Percentiles rank a stretch among this genome's conserved stretches.
Conservation (phyloP, 1,140 invertebrate species). For the Caerostris extrusa region DNA sequence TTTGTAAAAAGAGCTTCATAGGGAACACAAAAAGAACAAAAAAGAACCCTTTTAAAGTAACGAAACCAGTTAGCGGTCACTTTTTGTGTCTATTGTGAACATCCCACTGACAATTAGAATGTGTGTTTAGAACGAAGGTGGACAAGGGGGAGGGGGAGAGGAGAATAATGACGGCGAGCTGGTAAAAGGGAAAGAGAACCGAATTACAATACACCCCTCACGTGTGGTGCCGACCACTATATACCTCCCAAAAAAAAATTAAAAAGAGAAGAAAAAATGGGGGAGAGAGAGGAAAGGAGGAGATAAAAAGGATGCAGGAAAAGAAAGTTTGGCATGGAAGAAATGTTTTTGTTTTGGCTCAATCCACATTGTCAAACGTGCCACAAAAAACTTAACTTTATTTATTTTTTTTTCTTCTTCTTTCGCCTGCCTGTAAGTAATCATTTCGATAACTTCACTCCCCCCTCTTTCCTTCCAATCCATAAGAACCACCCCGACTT, state of each 20-base stretch:
- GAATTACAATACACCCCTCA: background rate
- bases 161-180: too few species aligned
- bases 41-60: too few species aligned
- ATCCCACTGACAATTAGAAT: background rate
- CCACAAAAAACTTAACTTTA: slow-evolving; percentile 9
- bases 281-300: background rate
- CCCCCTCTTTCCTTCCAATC: background rate
- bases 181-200: background rate
- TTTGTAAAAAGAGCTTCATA: too few species aligned
- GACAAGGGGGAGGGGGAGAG: background rate
- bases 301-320: background rate
- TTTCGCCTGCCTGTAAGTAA: background rate
- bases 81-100: too few species aligned
- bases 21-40: too few species aligned
- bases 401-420: background rate
- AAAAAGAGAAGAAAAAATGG: background rate
- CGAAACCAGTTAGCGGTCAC: too few species aligned
- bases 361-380: slow-evolving; percentile 51
- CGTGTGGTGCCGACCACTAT: background rate
- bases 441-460: slow-evolving; percentile 24
- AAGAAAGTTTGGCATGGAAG: slow-evolving; percentile 31
- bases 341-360: slow-evolving; percentile 63
- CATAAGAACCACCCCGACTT: background rate
- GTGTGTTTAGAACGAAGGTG: background rate
- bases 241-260: background rate